phyloP scores from a whole-genome alignment of 2,797 vertebrate species.

The Nannoperca australis region DNA sequence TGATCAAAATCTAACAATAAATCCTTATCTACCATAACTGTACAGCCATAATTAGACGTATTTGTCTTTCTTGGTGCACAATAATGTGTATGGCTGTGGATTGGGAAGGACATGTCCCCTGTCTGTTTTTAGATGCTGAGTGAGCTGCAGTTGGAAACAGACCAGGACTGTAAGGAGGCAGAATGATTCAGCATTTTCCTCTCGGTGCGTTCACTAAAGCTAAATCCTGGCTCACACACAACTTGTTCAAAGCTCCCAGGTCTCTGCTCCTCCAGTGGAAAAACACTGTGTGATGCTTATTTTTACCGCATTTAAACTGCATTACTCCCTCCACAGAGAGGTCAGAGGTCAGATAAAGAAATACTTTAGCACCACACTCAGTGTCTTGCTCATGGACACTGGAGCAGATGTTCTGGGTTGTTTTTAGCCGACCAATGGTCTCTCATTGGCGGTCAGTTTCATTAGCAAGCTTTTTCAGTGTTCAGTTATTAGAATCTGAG shows the following conservation, averaged over 20 bases:
- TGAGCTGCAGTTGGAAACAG: constrained; percentile 60
- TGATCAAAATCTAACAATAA: not conserved
- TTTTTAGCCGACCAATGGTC: not conserved
- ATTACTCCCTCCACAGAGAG: constrained; percentile 8
- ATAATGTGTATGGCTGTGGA: constrained; percentile 1
- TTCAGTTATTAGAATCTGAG: not conserved
- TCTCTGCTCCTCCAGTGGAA: constrained; percentile 46
- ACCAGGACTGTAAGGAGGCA: constrained; percentile 62
- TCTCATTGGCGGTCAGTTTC: constrained; percentile 2
- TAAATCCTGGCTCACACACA: constrained; percentile 50
- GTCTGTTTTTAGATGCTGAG: constrained; percentile 45
- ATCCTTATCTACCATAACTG: not conserved
- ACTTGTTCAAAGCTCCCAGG: constrained; percentile 33
- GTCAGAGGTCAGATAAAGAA: constrained; percentile 40
- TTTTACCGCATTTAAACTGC: constrained; percentile 47
- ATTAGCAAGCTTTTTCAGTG: not conserved
- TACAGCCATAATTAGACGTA: not conserved
- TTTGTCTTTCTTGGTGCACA: not conserved
- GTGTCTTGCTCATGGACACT: not conserved
- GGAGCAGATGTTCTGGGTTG: not conserved
- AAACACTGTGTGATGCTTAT: constrained; percentile 47
- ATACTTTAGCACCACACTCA: not conserved
- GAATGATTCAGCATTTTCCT: constrained; percentile 76
- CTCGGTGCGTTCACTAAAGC: constrained; percentile 37
- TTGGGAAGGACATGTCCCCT: constrained; percentile 55